Evolutionary conservation across 2,888 invertebrate species (phyloP).

Genomic region (Sisyra nigra): DNA sequence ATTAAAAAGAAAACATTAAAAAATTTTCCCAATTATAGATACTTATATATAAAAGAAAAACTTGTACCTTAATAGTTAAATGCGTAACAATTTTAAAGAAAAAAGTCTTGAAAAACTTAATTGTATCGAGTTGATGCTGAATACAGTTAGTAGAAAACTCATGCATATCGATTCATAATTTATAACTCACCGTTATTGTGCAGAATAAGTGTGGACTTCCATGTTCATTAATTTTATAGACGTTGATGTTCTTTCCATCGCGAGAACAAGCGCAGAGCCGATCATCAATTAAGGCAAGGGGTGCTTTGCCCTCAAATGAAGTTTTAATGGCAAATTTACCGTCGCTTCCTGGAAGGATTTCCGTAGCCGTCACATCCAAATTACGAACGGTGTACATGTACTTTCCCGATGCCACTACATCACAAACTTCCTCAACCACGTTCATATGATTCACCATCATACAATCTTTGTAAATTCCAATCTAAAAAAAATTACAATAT

Average conservation of each 20-base stretch:
- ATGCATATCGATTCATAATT: slow-evolving; percentile 9
- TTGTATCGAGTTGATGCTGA: not conserved
- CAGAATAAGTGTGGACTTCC: slow-evolving; percentile 32
- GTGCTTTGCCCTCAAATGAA: slow-evolving; percentile 38
- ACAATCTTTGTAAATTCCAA: slow-evolving; percentile 36
- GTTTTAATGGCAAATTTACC: slow-evolving; percentile 31
- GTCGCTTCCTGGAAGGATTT: slow-evolving; percentile 28
- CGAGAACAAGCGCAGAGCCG: slow-evolving; percentile 32
- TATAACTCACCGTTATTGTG: slow-evolving; percentile 31
- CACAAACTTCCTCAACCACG: slow-evolving; percentile 46
- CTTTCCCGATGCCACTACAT: slow-evolving; percentile 34
- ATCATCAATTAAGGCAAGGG: slow-evolving; percentile 30
- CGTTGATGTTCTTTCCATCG: slow-evolving; percentile 34
- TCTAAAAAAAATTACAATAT: slow-evolving; percentile 23
- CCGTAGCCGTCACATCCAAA: slow-evolving; percentile 40
- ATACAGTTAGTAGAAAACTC: not conserved
- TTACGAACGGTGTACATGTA: slow-evolving; percentile 43
- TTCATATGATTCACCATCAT: slow-evolving; percentile 32
- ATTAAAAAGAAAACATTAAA: slow-evolving; percentile 3
- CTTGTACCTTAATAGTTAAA: too few species aligned
- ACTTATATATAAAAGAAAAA: too few species aligned
- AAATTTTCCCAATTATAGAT: too few species aligned
- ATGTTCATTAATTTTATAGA: slow-evolving; percentile 33
- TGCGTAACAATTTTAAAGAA: not conserved
- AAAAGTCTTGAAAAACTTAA: not conserved